phyloP scores from a whole-genome alignment of 2,113 vertebrate species.

The Entelurus aequoreus region DNA sequence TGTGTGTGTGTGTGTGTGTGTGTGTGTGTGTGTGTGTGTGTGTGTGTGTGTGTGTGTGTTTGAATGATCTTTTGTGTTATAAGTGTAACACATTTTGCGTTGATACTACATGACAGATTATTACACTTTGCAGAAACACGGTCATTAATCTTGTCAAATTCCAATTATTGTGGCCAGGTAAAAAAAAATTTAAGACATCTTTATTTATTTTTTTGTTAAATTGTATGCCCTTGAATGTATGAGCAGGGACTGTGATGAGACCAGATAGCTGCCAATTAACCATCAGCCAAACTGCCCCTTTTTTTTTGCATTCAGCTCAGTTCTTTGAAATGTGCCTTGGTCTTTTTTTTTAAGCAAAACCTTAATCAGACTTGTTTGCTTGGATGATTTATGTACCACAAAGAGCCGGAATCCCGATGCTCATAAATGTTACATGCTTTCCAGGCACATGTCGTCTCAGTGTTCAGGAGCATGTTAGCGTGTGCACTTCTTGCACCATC shows the following conservation, averaged over 20 bases:
- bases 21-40: neutral
- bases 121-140: constrained; percentile 19
- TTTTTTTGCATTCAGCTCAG: constrained; percentile 39
- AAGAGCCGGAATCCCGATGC: constrained; percentile 32
- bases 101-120: neutral
- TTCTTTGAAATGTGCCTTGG: constrained; percentile 48
- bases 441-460: constrained; percentile 46
- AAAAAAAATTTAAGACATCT: no score
- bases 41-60: no score
- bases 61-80: neutral
- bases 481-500: constrained; percentile 69
- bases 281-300: constrained; percentile 21
- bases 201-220: constrained; percentile 28
- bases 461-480: constrained; percentile 23
- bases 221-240: constrained; percentile 33
- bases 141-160: constrained; percentile 19
- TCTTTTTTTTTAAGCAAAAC: constrained; percentile 10
- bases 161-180: constrained; percentile 1
- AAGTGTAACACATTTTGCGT: no score
- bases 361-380: constrained; percentile 50
- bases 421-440: constrained; percentile 47
- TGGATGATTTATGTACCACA: constrained; percentile 42
- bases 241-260: constrained; percentile 29
- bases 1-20: neutral
- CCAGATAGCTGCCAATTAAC: constrained; percentile 22